phyloP scores from a whole-genome alignment of 2,888 invertebrate species.

The Prosapia bicincta region DNA sequence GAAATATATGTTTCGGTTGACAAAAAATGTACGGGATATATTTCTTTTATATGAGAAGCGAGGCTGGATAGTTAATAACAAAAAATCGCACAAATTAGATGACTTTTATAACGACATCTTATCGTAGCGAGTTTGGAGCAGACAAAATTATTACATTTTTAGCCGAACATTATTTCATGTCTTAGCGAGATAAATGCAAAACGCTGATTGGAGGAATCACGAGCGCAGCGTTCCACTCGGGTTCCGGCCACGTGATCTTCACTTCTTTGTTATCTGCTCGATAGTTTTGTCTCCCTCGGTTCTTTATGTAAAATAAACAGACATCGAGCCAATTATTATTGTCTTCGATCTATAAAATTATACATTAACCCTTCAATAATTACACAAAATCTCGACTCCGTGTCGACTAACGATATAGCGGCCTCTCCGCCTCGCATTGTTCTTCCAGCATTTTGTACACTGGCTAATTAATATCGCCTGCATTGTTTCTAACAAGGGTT shows the following conservation, averaged over 20 bases:
- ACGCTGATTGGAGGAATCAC: too few relatives aligned
- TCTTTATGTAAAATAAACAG: background rate
- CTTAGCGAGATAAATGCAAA: too few relatives aligned
- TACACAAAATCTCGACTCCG: background rate
- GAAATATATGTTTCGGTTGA: too few relatives aligned
- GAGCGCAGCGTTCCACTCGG: background rate
- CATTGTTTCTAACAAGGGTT: too few relatives aligned
- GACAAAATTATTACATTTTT: too few relatives aligned
- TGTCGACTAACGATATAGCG: background rate
- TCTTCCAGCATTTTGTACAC: background rate
- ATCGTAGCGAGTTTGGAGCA: too few relatives aligned
- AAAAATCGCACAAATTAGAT: too few relatives aligned
- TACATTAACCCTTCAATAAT: background rate
- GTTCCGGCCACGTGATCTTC: background rate
- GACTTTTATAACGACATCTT: too few relatives aligned
- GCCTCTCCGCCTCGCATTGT: background rate
- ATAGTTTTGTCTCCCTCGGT: background rate
- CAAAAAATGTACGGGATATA: too few relatives aligned
- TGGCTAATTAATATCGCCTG: background rate
- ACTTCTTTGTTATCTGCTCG: background rate
- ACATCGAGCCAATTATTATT: background rate
- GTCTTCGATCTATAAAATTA: background rate
- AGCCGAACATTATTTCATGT: too few relatives aligned
- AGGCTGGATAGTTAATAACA: too few relatives aligned
- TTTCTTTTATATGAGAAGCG: too few relatives aligned